phyloP scores from a whole-genome alignment of 2,113 vertebrate species.

The Elanus axillaris region DNA sequence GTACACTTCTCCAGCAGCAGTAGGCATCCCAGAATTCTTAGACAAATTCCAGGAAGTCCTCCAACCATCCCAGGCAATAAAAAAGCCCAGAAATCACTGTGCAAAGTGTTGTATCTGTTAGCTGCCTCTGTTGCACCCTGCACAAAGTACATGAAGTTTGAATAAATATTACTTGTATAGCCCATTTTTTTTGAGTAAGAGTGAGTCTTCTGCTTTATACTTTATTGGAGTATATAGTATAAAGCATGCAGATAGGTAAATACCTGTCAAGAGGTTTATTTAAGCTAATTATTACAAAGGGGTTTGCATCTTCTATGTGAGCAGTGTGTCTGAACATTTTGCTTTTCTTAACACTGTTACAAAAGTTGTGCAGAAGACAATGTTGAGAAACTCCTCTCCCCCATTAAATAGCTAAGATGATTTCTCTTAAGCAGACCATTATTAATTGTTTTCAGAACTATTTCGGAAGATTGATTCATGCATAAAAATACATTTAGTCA shows the following conservation, averaged over 20 bases:
- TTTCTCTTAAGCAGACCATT: constrained; percentile 34
- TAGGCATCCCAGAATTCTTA: background rate
- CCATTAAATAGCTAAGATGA: background rate
- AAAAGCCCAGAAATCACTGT: background rate
- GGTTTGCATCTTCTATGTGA: background rate
- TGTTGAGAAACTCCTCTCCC: background rate
- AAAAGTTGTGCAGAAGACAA: background rate
- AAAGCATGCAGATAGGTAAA: background rate
- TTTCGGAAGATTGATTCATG: constrained; percentile 50
- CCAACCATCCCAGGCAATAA: background rate
- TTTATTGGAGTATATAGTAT: constrained; percentile 10
- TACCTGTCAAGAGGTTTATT: constrained; percentile 43
- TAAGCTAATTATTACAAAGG: background rate
- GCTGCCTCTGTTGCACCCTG: background rate
- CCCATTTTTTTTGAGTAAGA: background rate
- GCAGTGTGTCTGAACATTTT: background rate
- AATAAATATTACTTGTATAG: background rate
- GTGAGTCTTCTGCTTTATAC: background rate
- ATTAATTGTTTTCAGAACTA: constrained; percentile 54
- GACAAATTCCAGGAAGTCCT: background rate
- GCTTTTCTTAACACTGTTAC: background rate
- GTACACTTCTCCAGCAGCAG: background rate
- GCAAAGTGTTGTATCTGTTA: background rate
- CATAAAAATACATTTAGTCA: constrained; percentile 55
- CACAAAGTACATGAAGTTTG: background rate